Percentiles rank a stretch among this genome's conserved stretches.
These are phyloP conservation scores for Guaruba guarouba DNA, from an alignment of 2,113 vertebrate species.

Conservation along the genomic window DNA sequence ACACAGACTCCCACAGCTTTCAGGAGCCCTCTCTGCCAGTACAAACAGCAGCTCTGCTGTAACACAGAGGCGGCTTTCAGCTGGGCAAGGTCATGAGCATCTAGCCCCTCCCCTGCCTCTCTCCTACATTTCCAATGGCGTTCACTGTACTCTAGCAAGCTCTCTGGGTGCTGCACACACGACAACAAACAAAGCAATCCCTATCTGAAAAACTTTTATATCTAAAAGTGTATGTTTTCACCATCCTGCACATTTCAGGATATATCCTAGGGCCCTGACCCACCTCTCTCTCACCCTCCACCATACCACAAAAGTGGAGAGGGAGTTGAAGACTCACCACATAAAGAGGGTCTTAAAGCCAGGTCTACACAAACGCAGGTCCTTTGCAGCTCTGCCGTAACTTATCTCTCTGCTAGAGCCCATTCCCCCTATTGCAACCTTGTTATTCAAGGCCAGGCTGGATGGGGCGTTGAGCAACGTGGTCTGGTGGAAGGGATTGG, in stretches of 20 bases:
- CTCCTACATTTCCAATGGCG: not conserved
- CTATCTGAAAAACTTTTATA: not conserved
- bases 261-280: not conserved
- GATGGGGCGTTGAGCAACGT: not conserved
- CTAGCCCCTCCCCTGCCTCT: not conserved
- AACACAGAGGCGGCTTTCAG: not conserved
- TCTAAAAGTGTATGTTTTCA: not conserved
- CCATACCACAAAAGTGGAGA: not conserved
- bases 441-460: not conserved
- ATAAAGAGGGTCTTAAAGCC: not conserved
- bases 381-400: not conserved
- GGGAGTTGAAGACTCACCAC: not conserved
- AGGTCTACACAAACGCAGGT: not conserved
- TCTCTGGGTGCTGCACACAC: not conserved
- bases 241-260: not conserved
- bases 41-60: not conserved
- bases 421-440: not conserved
- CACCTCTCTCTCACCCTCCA: not conserved
- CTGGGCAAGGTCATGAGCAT: not conserved
- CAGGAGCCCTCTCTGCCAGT: not conserved
- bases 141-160: not conserved
- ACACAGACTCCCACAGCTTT: not conserved
- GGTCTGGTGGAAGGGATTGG: not conserved
- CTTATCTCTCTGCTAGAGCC: not conserved
- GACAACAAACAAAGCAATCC: not conserved